A percentile compares a stretch with the other conserved stretches of the same genome.
These are phyloP conservation scores for Delichon dasypus DNA, from an alignment of 2,797 vertebrate genomes.

Conservation along the genomic window DNA sequence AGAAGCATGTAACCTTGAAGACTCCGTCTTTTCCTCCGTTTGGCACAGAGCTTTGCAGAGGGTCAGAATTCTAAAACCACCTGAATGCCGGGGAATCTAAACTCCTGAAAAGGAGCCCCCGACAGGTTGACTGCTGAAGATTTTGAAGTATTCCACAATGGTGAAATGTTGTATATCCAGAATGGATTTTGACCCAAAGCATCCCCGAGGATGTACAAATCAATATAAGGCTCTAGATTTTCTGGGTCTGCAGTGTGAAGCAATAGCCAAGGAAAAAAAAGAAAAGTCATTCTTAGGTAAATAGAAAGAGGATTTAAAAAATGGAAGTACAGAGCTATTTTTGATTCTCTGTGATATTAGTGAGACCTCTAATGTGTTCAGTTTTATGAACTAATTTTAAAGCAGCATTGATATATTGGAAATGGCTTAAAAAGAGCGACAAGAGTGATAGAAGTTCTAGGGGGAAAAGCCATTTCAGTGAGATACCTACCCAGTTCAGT, in stretches of 20 bases:
- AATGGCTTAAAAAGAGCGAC: neutral
- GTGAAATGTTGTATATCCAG: neutral
- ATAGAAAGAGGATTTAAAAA: neutral
- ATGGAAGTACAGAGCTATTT: neutral
- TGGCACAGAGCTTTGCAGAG: too few species aligned
- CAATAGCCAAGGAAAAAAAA: neutral
- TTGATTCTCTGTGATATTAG: neutral
- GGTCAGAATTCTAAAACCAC: too few species aligned
- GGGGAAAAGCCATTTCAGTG: neutral
- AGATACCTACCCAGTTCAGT: neutral
- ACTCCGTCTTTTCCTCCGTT: too few species aligned
- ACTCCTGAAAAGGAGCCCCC: too few species aligned
- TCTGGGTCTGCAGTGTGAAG: neutral
- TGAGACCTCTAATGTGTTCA: neutral
- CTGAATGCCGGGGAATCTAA: too few species aligned
- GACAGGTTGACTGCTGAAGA: neutral
- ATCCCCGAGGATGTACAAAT: neutral
- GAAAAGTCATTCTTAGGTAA: neutral
- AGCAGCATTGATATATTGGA: neutral
- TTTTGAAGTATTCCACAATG: neutral
- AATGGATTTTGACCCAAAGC: neutral
- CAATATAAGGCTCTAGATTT: neutral
- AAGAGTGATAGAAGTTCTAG: neutral
- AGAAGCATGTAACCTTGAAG: too few species aligned
- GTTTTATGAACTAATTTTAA: neutral